These are phyloP conservation scores for Oenanthe oenanthe DNA, from an alignment of 2,113 vertebrate genomes.

Conservation along the genomic window DNA sequence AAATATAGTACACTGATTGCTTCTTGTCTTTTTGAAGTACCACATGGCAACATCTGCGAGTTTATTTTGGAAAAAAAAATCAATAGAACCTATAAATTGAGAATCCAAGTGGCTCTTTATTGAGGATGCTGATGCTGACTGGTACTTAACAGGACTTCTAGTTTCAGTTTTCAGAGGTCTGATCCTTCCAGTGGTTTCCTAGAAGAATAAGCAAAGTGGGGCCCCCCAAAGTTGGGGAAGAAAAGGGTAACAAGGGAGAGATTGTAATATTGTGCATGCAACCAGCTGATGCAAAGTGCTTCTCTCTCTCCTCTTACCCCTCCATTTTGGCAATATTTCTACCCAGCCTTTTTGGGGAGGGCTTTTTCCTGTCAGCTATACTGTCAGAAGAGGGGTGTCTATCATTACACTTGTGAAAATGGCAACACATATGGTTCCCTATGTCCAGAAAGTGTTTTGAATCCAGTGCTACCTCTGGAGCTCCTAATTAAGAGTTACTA, in stretches of 20 bases:
- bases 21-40: slow-evolving; percentile 25
- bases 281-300: neutral
- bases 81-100: neutral
- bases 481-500: neutral
- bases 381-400: neutral
- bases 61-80: neutral
- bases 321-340: neutral
- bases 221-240: neutral
- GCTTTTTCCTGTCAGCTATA: neutral
- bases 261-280: rapidly evolving
- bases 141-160: neutral
- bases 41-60: neutral
- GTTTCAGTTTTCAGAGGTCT: neutral
- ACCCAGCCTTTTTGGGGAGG: neutral
- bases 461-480: neutral
- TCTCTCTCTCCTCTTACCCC: neutral
- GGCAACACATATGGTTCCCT: neutral
- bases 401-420: neutral
- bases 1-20: slow-evolving; percentile 55
- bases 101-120: neutral
- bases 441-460: neutral
- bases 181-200: neutral
- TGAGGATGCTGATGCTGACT: neutral
- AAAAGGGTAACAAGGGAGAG: neutral
- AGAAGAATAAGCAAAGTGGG: neutral